These are phyloP conservation scores for Sphaerodactylus townsendi DNA, from an alignment of 2,113 vertebrate genomes.

Conservation along the genomic window DNA sequence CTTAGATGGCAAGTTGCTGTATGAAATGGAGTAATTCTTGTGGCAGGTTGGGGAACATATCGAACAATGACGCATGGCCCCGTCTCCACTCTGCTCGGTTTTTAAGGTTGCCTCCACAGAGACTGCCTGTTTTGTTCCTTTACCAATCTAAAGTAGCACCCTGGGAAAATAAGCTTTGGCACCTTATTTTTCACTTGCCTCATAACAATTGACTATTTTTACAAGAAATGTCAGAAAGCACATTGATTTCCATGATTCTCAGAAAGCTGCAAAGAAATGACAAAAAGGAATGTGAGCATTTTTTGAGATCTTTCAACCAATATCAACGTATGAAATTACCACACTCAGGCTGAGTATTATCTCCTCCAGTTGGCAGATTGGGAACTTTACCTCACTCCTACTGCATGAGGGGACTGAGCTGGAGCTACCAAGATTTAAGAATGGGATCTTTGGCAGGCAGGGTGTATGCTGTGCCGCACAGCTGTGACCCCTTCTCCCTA, in stretches of 20 bases:
- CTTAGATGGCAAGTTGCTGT: neutral
- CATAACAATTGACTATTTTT: constrained; percentile 15
- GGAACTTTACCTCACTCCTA: too few species aligned
- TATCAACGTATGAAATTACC: too few species aligned
- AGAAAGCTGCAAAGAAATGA: neutral
- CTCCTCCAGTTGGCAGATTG: too few species aligned
- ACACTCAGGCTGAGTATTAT: too few species aligned
- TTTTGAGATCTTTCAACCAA: neutral
- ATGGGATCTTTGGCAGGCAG: neutral
- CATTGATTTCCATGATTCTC: constrained; percentile 10
- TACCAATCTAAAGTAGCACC: constrained; percentile 11
- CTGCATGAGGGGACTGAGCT: too few species aligned
- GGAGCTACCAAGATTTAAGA: neutral
- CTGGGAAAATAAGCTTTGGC: constrained; percentile 6
- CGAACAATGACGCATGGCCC: neutral
- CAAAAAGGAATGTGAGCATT: neutral
- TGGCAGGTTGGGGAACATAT: neutral
- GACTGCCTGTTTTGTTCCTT: constrained; percentile 4
- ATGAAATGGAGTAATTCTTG: neutral
- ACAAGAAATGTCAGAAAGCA: constrained; percentile 9
- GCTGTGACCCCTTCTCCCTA: too few species aligned
- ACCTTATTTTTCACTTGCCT: constrained; percentile 25
- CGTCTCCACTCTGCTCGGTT: neutral
- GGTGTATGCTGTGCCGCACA: too few species aligned
- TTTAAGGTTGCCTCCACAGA: neutral